A percentile compares a stretch with the other conserved stretches of the same genome.
Conservation (phyloP, 2,113 vertebrate species). For the Tragelaphus buxtoni region DNA sequence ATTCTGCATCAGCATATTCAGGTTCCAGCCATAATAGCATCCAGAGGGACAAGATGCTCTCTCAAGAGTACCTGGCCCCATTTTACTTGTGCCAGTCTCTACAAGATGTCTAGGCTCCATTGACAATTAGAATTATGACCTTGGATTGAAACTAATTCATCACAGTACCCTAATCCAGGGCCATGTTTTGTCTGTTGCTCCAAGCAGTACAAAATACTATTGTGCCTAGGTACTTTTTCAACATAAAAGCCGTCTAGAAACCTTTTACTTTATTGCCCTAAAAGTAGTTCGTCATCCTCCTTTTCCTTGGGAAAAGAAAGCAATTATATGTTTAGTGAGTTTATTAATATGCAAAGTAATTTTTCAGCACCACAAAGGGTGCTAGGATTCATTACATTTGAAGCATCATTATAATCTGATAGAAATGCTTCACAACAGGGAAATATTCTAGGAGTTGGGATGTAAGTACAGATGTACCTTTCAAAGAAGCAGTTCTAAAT, state of each 20-base stretch:
- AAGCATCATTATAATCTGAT: conserved; percentile 35
- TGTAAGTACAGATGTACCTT: neutral
- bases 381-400: conserved; percentile 21
- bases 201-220: neutral
- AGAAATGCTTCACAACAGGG: conserved; percentile 32
- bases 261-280: neutral
- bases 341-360: conserved; percentile 43
- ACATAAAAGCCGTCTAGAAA: neutral
- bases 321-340: conserved; percentile 36
- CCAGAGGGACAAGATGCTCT: neutral
- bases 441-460: neutral
- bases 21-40: neutral
- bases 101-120: neutral
- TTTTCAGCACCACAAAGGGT: neutral
- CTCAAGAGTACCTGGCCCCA: neutral
- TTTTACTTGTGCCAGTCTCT: neutral
- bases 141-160: neutral
- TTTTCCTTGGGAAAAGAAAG: conserved; percentile 29
- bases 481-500: neutral
- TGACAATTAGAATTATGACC: conserved; percentile 17
- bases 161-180: neutral
- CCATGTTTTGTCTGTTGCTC: neutral
- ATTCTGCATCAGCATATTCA: neutral
- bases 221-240: neutral
- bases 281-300: neutral